Conservation (phyloP, 2,797 vertebrate species). For the Jordanella pulchra region DNA sequence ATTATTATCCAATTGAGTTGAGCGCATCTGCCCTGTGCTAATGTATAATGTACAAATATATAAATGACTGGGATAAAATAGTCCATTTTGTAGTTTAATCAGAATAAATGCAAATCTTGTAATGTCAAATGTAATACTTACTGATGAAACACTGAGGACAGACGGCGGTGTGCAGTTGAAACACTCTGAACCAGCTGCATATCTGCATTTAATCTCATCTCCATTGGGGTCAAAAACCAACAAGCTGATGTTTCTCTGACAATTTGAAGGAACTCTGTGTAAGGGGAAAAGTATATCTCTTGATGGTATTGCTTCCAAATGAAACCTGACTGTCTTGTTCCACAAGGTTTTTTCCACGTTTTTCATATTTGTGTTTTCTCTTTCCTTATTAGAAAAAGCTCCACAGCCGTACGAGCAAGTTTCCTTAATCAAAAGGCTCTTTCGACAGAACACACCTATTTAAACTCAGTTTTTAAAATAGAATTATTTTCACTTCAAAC, state of each 20-base stretch:
- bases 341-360: background rate
- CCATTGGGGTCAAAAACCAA: constrained; percentile 46
- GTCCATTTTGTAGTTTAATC: no score
- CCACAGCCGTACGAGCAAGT: background rate
- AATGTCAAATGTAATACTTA: constrained; percentile 13
- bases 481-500: background rate
- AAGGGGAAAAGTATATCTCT: background rate
- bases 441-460: background rate
- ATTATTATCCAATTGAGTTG: no score
- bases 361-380: background rate
- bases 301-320: background rate
- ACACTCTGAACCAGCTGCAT: constrained; percentile 12
- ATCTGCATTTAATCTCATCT: constrained; percentile 39
- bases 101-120: background rate
- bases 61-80: no score
- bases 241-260: constrained; percentile 34
- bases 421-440: background rate
- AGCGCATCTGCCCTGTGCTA: no score
- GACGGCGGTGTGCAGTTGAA: constrained; percentile 12
- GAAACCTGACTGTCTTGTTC: background rate
- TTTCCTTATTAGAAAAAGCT: background rate
- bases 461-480: background rate
- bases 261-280: constrained; percentile 52
- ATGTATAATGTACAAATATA: no score
- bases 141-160: constrained; percentile 20